Evolutionary conservation across 2,888 invertebrate genomes (phyloP).

Genomic region (Trachelus troglodyta): DNA sequence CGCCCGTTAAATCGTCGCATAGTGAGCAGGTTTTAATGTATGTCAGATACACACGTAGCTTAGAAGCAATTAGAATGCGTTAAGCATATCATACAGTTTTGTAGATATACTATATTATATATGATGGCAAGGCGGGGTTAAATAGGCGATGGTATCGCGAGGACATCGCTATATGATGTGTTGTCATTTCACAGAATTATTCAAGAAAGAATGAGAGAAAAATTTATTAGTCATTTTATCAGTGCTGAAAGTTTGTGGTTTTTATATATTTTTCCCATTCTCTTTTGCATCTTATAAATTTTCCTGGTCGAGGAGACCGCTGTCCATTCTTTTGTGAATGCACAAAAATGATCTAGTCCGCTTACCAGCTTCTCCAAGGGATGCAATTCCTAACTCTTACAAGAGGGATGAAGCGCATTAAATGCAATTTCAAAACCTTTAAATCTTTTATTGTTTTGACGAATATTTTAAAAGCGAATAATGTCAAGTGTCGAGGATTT

Average conservation of each 20-base stretch:
- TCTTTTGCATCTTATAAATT: neutral
- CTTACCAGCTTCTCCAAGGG: neutral
- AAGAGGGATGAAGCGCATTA: neutral
- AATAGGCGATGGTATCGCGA: slow-evolving; percentile 33
- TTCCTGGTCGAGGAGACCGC: neutral
- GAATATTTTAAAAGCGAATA: neutral
- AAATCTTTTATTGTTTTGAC: neutral
- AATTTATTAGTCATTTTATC: neutral
- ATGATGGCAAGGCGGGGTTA: slow-evolving; percentile 28
- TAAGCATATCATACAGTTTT: slow-evolving; percentile 51
- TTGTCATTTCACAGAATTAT: neutral
- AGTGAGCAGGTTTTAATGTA: slow-evolving; percentile 18
- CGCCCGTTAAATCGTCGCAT: slow-evolving; percentile 1
- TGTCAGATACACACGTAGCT: slow-evolving; percentile 9
- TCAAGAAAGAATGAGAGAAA: neutral
- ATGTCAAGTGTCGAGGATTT: slow-evolving; percentile 14
- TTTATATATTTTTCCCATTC: too few relatives aligned
- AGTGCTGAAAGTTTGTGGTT: neutral
- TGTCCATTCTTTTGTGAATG: neutral
- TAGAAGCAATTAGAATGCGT: slow-evolving; percentile 41
- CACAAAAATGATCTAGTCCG: neutral
- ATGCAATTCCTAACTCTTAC: neutral
- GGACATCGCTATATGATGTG: slow-evolving; percentile 24
- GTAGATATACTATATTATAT: slow-evolving; percentile 21
- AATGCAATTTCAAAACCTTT: neutral